phyloP scores from a whole-genome alignment of 2,888 invertebrate species.

The Didymodactylos carnosus region DNA sequence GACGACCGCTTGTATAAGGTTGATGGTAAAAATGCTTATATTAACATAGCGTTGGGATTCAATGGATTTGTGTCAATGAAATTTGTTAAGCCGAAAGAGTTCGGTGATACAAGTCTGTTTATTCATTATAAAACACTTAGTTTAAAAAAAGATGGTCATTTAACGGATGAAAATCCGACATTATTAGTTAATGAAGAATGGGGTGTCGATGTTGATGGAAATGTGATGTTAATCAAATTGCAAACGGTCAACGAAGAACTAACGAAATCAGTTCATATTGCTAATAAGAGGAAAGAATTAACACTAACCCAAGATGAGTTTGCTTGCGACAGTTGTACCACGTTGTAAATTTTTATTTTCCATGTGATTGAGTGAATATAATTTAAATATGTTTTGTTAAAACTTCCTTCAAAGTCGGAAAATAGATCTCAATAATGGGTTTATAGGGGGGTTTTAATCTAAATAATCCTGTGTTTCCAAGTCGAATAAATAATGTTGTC shows the following conservation, averaged over 20 bases:
- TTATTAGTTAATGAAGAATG: neutral
- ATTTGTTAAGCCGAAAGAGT: neutral
- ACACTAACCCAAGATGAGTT: neutral
- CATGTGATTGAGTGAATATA: too few species aligned
- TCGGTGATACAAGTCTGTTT: neutral
- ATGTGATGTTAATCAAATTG: neutral
- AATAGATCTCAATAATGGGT: too few species aligned
- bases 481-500: too few species aligned
- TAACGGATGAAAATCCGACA: neutral
- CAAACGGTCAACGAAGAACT: neutral
- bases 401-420: too few species aligned
- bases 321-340: neutral
- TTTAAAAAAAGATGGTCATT: neutral
- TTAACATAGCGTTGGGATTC: neutral
- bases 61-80: neutral
- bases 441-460: too few species aligned
- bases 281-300: neutral
- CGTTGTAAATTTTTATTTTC: too few species aligned
- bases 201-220: neutral
- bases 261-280: neutral
- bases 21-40: neutral
- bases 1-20: neutral
- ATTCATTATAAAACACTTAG: neutral
- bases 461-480: too few species aligned
- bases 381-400: too few species aligned